Evolutionary conservation across 2,113 vertebrate species (phyloP), one percentile per base, ranked within the genome.

Genomic region (Oxygymnocypris stewartii): DNA sequence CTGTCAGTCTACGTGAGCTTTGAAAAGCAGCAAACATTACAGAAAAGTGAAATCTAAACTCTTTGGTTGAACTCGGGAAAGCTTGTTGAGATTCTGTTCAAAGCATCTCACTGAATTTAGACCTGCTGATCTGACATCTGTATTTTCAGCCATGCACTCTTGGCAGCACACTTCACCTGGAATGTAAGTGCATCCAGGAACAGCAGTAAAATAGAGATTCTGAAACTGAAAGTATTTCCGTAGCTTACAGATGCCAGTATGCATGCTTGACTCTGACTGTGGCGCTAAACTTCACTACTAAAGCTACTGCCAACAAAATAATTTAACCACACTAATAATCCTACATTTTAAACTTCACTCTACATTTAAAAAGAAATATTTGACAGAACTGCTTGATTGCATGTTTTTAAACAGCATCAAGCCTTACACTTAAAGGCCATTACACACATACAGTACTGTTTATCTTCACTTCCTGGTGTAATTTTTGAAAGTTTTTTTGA

Each of bases 31-130:
- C 35, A 61, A 59, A 61, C 76, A 12, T 14, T 16, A 63, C 20
- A 37, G 31, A 59, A 76, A 79, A n/a, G 54, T 81, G 8, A 80
- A 25, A 81, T 81, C 4, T 20, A 81, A 81, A 81, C 57, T 65
- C n/a, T 80, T 51, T 40, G 51, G 20, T 8, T 37, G 12, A 57
- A 59, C 77, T 42, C 11, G 5, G 57, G 37, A 81, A 81, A 81
- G 40, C 79, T 20, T 14, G 7, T 14, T 28, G 57, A 47, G 79
- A 81, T 81, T 44, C 12, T 40, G 8, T 42, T 44, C 37, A 25
- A 16, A 63, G 23, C 12, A 44, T 37, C 51, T 59, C 4, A 57
- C 49, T 23, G 18, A 79, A 79, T 37, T 35, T 59, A 57, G 18
- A 35, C 31, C 77, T 40, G 51, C 49, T 35, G 49, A 63, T 61